Base-by-base conservation (phyloP, 1,140 invertebrate species). In the Zeugodacus cucurbitae region DNA sequence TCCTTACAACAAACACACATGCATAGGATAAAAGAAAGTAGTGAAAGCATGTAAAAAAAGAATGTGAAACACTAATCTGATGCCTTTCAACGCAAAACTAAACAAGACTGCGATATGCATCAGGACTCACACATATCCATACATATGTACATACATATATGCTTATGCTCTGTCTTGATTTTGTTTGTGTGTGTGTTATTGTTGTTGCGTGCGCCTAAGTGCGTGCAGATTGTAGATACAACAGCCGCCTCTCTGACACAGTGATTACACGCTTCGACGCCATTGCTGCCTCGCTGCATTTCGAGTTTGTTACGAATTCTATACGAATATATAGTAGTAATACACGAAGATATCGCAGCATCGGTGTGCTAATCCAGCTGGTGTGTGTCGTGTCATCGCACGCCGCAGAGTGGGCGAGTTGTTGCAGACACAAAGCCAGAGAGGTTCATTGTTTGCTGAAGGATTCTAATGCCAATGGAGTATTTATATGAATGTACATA, bases 401-500 rank as follows among this genome's bases (percentile, higher is more conserved):
- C 11, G 1, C 2, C 32, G 37, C 29, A 26, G 62, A 26, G 87
- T 74, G 87, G 34, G 64, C 41, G 57, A 44, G 14, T 44, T 26
- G n/a, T 26, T 67, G 59, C 20, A 91, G 91, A 82, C 90, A 92
- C 54, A 64, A 59, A 87, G 54, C 32, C 17, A 87, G n/a, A n/a
- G n/a, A n/a, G 37, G 54, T 59, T 58, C 86, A 87, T 87, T 64
- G 59, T 62, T 62, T 62, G 86, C 54, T 44, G 26, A 59, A 87
- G 54, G n/a, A 87, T 59, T 57, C 17, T 82, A 44, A 82, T 29
- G n/a, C 22, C 22, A 41, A 44, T 62, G 5, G 32, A n/a, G 5
- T n/a, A n/a, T n/a, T n/a, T 62, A 22, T 62, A 41, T 70, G 34
- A 5, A 48, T 26, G 10, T 14, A 48, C 26, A 82, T 29, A 14